Base-by-base conservation (phyloP, 2,113 vertebrate species). In the Ophiodon elongatus region DNA sequence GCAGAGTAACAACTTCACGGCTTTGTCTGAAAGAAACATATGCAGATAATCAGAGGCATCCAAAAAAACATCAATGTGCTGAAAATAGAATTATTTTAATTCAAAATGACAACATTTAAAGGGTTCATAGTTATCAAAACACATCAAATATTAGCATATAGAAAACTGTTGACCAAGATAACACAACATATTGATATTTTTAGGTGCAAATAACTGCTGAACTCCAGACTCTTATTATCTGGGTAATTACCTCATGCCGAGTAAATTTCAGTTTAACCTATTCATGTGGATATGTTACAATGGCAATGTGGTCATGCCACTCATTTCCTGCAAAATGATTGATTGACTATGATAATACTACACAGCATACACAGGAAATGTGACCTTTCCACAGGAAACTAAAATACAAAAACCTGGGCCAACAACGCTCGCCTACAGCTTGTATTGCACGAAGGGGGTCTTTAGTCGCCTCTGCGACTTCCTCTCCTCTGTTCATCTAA, bases 21-120 rank as follows among this genome's bases (percentile, higher is more conserved):
- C 95, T 92, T 96, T 96, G 85, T 97, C 98, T 99, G 93, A 74
- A 74, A 83, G 0, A 85, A 62, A 73, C 13, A 78, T 2, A 8
- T 0, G 14, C 35, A 85, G 14, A 52, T 10, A 35, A 64, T 71
- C 14, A 81, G 21, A 65, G n/a, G 4, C 0, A 4, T 17, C 50
- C 10, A 52, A 10, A 39, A 4, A 41, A 27, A 17, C 64, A 33
- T n/a, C 6, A 41, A 10, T 10, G 21, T 17, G 72, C 19, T 41
- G 6, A 52, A 47, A 31, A 19, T 15, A 33, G 13, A 33, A 59
- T 31, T 19, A 7, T 27, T 66, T 47, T n/a, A 8, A 76, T 56
- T 76, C 13, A 56, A 33, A 31, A 73, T 31, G 19, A 54, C 27
- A 64, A 21, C 21, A 11, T 60, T 45, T 47, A 17, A 59, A 43